Percentiles rank a stretch among this genome's conserved stretches.
Conservation (phyloP, 2,888 invertebrate species). For the Chymomyza amoena region DNA sequence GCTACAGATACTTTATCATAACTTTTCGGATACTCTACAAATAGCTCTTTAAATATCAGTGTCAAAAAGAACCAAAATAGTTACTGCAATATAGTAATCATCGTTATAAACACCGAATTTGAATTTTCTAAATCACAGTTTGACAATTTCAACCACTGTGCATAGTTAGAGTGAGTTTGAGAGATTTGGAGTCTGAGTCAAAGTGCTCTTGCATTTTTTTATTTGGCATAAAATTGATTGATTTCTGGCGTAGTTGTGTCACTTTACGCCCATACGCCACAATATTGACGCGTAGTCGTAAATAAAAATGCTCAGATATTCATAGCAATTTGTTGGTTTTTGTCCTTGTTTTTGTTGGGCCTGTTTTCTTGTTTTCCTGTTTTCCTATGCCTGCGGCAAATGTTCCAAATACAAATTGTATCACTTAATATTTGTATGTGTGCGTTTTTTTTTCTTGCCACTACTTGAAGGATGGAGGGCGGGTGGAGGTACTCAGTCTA, state of each 20-base stretch:
- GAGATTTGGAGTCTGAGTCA: neutral
- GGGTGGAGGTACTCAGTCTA: slow-evolving; percentile 16
- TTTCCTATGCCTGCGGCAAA: slow-evolving; percentile 58
- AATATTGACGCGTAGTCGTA: slow-evolving; percentile 63
- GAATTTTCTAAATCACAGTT: no score
- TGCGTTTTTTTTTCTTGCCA: neutral
- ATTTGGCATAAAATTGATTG: slow-evolving; percentile 52
- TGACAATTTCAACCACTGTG: no score
- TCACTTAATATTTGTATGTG: slow-evolving; percentile 57
- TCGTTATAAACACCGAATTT: no score
- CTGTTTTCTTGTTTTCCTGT: slow-evolving; percentile 18
- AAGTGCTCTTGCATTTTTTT: neutral
- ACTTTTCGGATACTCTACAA: no score
- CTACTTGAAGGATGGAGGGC: neutral
- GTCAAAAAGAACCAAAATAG: no score
- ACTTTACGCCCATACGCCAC: slow-evolving; percentile 5
- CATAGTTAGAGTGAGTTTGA: no score
- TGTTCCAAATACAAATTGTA: slow-evolving; percentile 58
- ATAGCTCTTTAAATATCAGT: no score
- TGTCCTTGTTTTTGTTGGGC: neutral
- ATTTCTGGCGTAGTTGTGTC: slow-evolving; percentile 58
- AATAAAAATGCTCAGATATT: slow-evolving; percentile 69
- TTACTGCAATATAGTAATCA: no score
- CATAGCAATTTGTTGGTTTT: slow-evolving; percentile 46
- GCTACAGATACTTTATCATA: no score